Percentiles rank a stretch among this genome's conserved stretches.
Conservation (phyloP, 2,797 vertebrate species). For the Chaenodraco wilsoni region DNA sequence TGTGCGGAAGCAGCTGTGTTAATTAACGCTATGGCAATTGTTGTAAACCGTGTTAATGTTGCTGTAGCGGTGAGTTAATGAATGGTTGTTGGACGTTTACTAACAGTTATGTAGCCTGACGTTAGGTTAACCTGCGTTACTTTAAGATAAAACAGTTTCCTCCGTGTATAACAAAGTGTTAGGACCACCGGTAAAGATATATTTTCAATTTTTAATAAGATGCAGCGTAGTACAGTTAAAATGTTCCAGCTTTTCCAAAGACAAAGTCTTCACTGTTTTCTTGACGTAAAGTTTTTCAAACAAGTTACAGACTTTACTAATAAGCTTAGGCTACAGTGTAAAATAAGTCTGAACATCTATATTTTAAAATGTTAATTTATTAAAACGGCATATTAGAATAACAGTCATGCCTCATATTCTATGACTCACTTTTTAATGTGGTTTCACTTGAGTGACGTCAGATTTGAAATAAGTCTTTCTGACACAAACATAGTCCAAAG, state of each 20-base stretch:
- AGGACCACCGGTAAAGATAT: no score
- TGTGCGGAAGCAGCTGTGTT: not conserved
- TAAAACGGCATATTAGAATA: not conserved
- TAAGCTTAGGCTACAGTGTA: not conserved
- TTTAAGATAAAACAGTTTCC: conserved; percentile 8
- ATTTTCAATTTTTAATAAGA: not conserved
- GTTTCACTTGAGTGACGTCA: conserved; percentile 76
- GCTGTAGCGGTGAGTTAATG: not conserved
- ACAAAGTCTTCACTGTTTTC: not conserved
- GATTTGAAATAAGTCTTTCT: conserved; percentile 19
- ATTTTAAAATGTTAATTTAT: not conserved
- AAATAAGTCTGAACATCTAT: not conserved
- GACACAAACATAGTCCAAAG: conserved; percentile 7
- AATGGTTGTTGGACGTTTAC: conserved; percentile 10
- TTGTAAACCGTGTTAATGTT: not conserved
- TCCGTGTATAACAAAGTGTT: not conserved
- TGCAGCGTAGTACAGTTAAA: not conserved
- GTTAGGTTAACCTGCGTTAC: conserved; percentile 37
- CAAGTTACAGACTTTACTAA: conserved; percentile 28
- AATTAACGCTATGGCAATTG: no score
- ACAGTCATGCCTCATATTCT: conserved; percentile 51
- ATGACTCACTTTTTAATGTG: conserved; percentile 32
- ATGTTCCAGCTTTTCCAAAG: not conserved
- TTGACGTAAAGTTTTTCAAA: conserved; percentile 7
- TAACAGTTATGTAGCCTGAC: conserved; percentile 26